Base-by-base conservation (phyloP, 2,797 vertebrate species). In the Myotis myotis region DNA sequence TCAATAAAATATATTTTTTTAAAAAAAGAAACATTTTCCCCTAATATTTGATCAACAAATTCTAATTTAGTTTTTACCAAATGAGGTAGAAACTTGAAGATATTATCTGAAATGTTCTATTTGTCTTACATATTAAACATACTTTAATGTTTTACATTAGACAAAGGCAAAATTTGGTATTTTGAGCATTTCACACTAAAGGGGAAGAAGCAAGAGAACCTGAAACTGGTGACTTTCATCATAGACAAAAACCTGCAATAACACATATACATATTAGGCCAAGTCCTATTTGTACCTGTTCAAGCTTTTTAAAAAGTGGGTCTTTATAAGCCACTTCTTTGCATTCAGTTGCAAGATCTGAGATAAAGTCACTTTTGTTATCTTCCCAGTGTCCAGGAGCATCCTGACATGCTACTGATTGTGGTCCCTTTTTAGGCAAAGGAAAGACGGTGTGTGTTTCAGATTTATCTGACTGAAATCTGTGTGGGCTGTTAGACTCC, bases 281-380 rank as follows among this genome's bases (percentile, higher is more conserved):
- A 95, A 92, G 90, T 82, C 10, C 20, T 64, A 13, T 36, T 36
- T 87, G 92, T 98, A 99, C 99, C 99, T 99, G 98, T 81, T 99
- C 99, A 13, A 99, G 98, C 95, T 99, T 99, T 95, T 98, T 98
- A 83, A 98, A 97, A 87, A 99, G 98, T 6, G 98, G 97, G 80
- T 98, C 97, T 4, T 98, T 98, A 76, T 96, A 96, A 91, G 49
- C 25, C 0, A 79, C 88, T 91, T 98, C 98, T 91, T 97, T 97
- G 83, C 88, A 90, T 80, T 95, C 89, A 87, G 80, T 92, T 11
- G 17, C 60, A 94, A 96, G 90, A 95, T 85, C 88, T 33, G 0
- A 68, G 38, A 81, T 47, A 51, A 91, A 53, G 79, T 95, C 96
- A 95, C 79, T 36, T 96, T 96, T 96, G 86, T 41, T 90, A 11